Evolutionary conservation across 1,140 invertebrate genomes (phyloP), one percentile per base, ranked within the genome.

Genomic region (Drosophila setifemur): DNA sequence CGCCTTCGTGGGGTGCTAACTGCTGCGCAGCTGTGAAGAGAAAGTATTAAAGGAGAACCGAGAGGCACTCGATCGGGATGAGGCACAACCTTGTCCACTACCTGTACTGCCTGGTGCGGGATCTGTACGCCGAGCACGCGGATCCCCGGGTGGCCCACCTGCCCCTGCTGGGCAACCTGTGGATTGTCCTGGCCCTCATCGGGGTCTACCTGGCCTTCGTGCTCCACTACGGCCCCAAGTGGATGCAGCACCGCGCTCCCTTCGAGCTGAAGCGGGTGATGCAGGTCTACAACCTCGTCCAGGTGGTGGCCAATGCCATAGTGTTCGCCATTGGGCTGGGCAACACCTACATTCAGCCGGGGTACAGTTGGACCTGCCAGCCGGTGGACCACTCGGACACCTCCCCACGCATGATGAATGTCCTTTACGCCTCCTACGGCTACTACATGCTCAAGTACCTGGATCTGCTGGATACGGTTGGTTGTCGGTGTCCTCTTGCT

Each of bases 181-280:
- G 93, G 90, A 91, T 91, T 8, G 85, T 91, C 0, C 0, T 93
- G 3, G 57, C 57, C 1, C 89, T 96, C 1, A 88, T 96, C 47
- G 77, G 89, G 0, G 82, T 93, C 2, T 97, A 96, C 73, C 90
- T 96, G 26, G 91, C 93, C 50, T 93, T 95, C 53, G 87, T 91
- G 12, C 50, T 86, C 4, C 64, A 88, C 33, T 89, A 87, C 3
- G 96, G 96, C 1, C 95, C 95, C 1, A 92, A 92, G 53, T 91
- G 94, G 37, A 97, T 97, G 96, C 93, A 93, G 74, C 93, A 95
- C 70, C 91, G 95, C 14, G 92, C 93, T 76, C 93, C 96, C 0
- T 95, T 94, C 54, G 91, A 96, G 39, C 91, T 97, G 0, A 93
- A 93, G 48, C 91, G 91, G 31, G 61, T 94, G 2, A 93, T 97